A percentile compares a stretch with the other conserved stretches of the same genome.
Conservation (phyloP, 2,888 invertebrate species). For the Stegophylla sp. region DNA sequence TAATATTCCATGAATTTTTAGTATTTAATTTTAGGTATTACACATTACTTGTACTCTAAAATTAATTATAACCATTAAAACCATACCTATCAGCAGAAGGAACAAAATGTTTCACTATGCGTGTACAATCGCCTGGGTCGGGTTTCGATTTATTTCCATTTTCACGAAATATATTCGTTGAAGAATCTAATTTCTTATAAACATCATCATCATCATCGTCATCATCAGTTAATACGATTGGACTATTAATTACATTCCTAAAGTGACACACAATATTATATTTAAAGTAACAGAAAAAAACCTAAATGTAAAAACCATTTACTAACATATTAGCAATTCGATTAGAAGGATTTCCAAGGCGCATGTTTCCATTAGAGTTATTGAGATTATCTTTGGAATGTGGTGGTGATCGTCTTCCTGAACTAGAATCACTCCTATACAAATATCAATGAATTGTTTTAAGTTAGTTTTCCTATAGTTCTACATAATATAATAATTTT, state of each 20-base stretch:
- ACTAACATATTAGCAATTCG: conserved; percentile 37
- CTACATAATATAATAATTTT: too few relatives aligned
- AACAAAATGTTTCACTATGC: conserved; percentile 55
- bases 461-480: too few relatives aligned
- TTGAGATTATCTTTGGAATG: conserved; percentile 32
- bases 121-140: conserved; percentile 37
- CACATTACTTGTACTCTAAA: conserved; percentile 21
- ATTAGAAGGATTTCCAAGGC: conserved; percentile 33
- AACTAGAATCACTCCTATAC: conserved; percentile 43
- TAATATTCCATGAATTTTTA: background rate
- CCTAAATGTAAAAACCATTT: conserved; percentile 26
- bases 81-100: conserved; percentile 55
- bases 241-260: conserved; percentile 45
- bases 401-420: conserved; percentile 34
- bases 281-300: conserved; percentile 19
- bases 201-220: conserved; percentile 48
- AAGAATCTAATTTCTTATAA: conserved; percentile 48
- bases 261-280: conserved; percentile 44
- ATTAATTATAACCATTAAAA: background rate
- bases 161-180: conserved; percentile 46
- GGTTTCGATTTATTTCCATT: conserved; percentile 48
- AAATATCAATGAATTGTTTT: conserved; percentile 1
- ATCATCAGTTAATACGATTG: conserved; percentile 46
- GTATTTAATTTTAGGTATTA: background rate
- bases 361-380: conserved; percentile 41